Base-by-base conservation (phyloP, 2,113 vertebrate genomes). In the Actenoides lindsayi region DNA sequence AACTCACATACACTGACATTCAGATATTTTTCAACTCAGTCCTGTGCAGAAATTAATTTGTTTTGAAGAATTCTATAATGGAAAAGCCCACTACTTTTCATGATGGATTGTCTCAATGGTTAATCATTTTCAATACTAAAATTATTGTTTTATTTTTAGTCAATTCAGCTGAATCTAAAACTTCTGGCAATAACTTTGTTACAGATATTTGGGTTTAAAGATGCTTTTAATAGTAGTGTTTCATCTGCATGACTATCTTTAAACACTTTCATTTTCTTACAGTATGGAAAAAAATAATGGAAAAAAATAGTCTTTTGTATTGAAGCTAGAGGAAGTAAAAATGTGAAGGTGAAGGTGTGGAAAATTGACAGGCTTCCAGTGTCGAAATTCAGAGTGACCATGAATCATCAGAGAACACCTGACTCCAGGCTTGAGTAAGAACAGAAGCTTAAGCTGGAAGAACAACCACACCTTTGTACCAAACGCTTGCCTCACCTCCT, bases 1-100 rank as follows among this genome's bases (percentile, higher is more conserved):
- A 33, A 56, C 4, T 54, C 13, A 4, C 6, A 48, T 18, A 16
- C 2, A 12, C 2, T 11, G 69, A 4, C 7, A 6, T 19, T n/a
- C 4, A 18, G 31, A 27, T 69, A 48, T 54, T 68, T 84, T 39
- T 79, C 31, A 64, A 1, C 6, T 24, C 23, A 13, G 3, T 37
- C 15, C 7, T 30, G 10, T 53, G 10, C 2, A 75, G 39, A 91
- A 64, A 23, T 35, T 0, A 50, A 50, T 77, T 39, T 44, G 3
- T 37, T 59, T 56, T 27, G 4, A 59, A 70, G 13, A 68, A 2
- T 42, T 50, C 7, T 37, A 1, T 24, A 19, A 50, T 28, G 5
- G 20, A 79, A 75, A 48, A 70, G 1, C 2, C 5, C 10, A 75
- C 6, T 31, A 2, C 1, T 33, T 80, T 73, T 65, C 7, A n/a